These are phyloP conservation scores for Heteromurus nitidus DNA, from an alignment of 2,888 invertebrate genomes.

Conservation along the genomic window DNA sequence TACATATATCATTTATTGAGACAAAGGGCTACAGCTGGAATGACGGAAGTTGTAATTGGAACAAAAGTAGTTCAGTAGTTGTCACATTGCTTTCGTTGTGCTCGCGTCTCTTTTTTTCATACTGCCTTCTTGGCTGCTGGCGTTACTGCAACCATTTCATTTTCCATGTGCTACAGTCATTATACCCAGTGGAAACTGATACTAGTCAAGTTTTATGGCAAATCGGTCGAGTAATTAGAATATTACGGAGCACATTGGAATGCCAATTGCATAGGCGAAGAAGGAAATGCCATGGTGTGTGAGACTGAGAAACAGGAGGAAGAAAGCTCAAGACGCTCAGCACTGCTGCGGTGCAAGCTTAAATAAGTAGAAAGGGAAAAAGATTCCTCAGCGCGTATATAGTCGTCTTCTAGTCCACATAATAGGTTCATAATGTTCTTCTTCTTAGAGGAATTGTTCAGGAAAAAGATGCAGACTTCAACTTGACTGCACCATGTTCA, in stretches of 20 bases:
- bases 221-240: constrained; percentile 59
- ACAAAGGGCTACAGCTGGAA: constrained; percentile 49
- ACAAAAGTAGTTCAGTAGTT: constrained; percentile 34
- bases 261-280: constrained; percentile 43
- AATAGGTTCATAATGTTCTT: constrained; percentile 7
- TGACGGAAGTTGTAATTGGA: constrained; percentile 33
- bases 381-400: not conserved
- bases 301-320: constrained; percentile 9
- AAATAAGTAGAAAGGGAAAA: not conserved
- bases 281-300: constrained; percentile 22
- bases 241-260: constrained; percentile 45
- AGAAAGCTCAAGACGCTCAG: constrained; percentile 2
- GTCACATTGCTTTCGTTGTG: constrained; percentile 29
- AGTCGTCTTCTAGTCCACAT: constrained; percentile 5
- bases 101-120: not conserved
- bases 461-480: constrained; percentile 17
- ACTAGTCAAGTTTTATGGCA: constrained; percentile 54
- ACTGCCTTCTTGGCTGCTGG: not conserved
- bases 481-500: constrained; percentile 40
- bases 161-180: not conserved
- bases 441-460: not conserved
- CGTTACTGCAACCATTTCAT: not conserved
- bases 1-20: constrained; percentile 41
- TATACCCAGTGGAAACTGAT: constrained; percentile 31
- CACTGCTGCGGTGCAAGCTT: not conserved